A percentile compares a stretch with the other conserved stretches of the same genome.
Evolutionary conservation across 1,140 invertebrate genomes (phyloP).

Genomic region (Patella vulgata): DNA sequence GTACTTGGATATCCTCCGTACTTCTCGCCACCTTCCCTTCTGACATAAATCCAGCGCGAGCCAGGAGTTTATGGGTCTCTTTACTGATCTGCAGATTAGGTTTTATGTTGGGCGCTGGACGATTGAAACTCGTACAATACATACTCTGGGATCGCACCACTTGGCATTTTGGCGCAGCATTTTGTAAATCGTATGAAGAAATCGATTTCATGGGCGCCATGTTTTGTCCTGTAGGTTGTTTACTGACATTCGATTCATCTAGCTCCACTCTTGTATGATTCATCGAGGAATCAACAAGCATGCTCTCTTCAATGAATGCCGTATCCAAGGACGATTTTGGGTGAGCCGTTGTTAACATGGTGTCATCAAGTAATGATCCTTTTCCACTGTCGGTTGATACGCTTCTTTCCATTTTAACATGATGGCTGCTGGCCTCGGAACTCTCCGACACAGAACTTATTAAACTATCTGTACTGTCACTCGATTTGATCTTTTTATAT

Average conservation of each 20-base stretch:
- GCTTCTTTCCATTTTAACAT: slow-evolving; percentile 36
- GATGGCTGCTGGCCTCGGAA: slow-evolving; percentile 13
- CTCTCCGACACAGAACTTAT: slow-evolving; percentile 31
- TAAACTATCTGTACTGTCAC: slow-evolving; percentile 51
- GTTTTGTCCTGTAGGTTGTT: not conserved
- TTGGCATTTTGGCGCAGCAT: not conserved
- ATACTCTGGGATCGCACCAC: slow-evolving; percentile 48
- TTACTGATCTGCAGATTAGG: slow-evolving; percentile 55
- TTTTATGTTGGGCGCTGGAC: slow-evolving; percentile 40
- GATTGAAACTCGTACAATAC: slow-evolving; percentile 27
- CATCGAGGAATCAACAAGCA: not conserved
- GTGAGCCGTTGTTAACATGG: not conserved
- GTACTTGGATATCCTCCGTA: slow-evolving; percentile 22
- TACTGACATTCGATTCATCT: not conserved
- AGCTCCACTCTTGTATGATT: not conserved
- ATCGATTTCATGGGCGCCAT: slow-evolving; percentile 5
- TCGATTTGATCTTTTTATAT: slow-evolving; percentile 32
- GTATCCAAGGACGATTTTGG: slow-evolving; percentile 1
- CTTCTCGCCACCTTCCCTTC: not conserved
- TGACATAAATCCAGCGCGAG: slow-evolving; percentile 52
- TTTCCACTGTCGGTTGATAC: slow-evolving; percentile 52
- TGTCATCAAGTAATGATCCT: slow-evolving; percentile 46
- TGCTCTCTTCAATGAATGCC: slow-evolving; percentile 11
- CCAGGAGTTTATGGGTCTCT: slow-evolving; percentile 55
- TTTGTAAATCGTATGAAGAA: not conserved